Conservation (phyloP, 1,140 invertebrate species). For the Neocloeon triangulifer region DNA sequence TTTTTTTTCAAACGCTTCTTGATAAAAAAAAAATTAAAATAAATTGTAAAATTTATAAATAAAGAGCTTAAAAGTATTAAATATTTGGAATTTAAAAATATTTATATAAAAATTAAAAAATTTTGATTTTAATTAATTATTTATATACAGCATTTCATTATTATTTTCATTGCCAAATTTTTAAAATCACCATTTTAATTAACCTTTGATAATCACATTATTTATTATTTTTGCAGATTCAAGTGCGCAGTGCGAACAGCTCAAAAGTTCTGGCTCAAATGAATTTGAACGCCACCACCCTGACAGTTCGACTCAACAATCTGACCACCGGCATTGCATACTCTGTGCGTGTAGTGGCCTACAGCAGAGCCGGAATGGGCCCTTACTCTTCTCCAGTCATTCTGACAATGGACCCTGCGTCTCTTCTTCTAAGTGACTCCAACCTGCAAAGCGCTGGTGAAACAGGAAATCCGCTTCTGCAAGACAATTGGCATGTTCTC, state of each 20-base stretch:
- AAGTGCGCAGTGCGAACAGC: slow-evolving; percentile 32
- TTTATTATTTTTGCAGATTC: slow-evolving; percentile 24
- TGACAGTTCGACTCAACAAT: slow-evolving; percentile 44
- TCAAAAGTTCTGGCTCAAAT: slow-evolving; percentile 41
- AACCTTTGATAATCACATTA: slow-evolving; percentile 2
- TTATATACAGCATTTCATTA: too few relatives aligned
- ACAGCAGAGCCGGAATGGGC: slow-evolving; percentile 41
- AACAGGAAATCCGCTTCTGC: too few relatives aligned
- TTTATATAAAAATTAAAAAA: slow-evolving; percentile 11
- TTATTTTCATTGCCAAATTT: background rate
- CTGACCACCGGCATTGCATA: slow-evolving; percentile 45
- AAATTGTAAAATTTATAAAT: background rate
- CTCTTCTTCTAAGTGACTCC: background rate
- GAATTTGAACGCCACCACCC: slow-evolving; percentile 45
- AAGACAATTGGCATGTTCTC: too few relatives aligned
- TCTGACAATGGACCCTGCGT: slow-evolving; percentile 31
- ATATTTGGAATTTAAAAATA: slow-evolving; percentile 1
- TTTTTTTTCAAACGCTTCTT: slow-evolving; percentile 9
- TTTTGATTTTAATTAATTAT: slow-evolving; percentile 8
- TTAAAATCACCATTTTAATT: background rate
- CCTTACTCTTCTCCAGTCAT: slow-evolving; percentile 36
- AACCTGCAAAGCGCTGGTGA: slow-evolving; percentile 16
- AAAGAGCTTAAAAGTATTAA: too few relatives aligned
- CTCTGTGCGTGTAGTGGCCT: slow-evolving; percentile 46
- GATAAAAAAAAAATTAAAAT: background rate